phyloP scores from a whole-genome alignment of 2,797 vertebrate species.

The Monodelphis domestica region DNA sequence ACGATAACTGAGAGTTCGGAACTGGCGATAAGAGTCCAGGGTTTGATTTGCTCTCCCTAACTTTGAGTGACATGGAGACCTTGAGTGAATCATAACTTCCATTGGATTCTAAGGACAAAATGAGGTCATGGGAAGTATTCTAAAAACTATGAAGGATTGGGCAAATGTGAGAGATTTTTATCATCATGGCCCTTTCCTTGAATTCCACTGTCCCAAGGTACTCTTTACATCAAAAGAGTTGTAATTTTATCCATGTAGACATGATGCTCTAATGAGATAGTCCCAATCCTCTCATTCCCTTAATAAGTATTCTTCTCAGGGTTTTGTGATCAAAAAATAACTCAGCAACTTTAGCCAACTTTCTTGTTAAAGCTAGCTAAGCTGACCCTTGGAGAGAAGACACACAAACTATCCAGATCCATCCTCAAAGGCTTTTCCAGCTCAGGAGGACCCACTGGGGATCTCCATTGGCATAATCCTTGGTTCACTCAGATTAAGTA shows the following conservation, averaged over 20 bases:
- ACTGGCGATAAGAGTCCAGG: fast-evolving
- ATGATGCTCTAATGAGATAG: not conserved
- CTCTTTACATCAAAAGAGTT: not conserved
- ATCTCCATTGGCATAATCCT: not conserved
- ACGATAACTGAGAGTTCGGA: not conserved
- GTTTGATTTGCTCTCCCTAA: not conserved
- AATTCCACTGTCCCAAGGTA: not conserved
- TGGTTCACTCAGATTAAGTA: not conserved
- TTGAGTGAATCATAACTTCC: not conserved
- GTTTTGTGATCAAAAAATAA: not conserved
- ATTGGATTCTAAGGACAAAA: not conserved
- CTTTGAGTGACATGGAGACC: not conserved
- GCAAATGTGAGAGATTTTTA: not conserved
- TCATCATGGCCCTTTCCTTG: not conserved
- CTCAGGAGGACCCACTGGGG: not conserved
- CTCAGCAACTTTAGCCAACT: not conserved
- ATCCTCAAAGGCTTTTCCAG: not conserved
- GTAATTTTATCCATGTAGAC: not conserved
- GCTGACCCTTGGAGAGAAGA: too few species aligned
- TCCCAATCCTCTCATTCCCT: not conserved
- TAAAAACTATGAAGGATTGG: not conserved
- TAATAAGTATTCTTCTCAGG: not conserved
- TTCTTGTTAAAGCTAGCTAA: not conserved
- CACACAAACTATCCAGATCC: not conserved
- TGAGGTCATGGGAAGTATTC: not conserved